These are phyloP conservation scores for Leptinotarsa peninsularis DNA, from an alignment of 2,888 invertebrate species.

Conservation along the genomic window DNA sequence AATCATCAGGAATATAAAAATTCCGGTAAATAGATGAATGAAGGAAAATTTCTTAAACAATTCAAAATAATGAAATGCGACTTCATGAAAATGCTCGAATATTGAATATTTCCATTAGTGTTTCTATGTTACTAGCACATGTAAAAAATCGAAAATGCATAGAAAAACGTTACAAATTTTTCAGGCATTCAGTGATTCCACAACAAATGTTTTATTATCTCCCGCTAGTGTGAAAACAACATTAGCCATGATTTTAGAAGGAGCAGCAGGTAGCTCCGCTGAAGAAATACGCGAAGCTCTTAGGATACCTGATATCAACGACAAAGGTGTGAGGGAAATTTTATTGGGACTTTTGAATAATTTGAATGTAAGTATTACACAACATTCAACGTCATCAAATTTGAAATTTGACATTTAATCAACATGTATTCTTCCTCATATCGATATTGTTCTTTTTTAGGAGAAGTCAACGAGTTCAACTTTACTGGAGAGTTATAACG, in stretches of 20 bases:
- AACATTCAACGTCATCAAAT: too few relatives aligned
- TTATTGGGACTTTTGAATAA: conserved; percentile 49
- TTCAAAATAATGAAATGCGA: too few relatives aligned
- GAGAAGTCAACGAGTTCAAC: conserved; percentile 52
- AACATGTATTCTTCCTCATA: too few relatives aligned
- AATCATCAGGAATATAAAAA: too few relatives aligned
- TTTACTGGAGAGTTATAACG: conserved; percentile 67
- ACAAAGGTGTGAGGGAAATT: conserved; percentile 47
- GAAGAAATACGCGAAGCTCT: conserved; percentile 71
- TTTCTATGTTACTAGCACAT: too few relatives aligned
- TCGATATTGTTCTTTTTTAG: conserved; percentile 43
- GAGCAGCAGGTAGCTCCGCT: conserved; percentile 70
- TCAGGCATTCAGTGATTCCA: conserved; percentile 52
- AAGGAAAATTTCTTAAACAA: too few relatives aligned
- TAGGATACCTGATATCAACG: conserved; percentile 63
- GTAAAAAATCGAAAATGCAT: too few relatives aligned
- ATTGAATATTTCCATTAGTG: too few relatives aligned
- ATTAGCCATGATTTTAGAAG: conserved; percentile 74
- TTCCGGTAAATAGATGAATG: too few relatives aligned
- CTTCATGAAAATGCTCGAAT: too few relatives aligned
- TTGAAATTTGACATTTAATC: too few relatives aligned
- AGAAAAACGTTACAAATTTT: conserved; percentile 26
- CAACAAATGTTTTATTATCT: conserved; percentile 75
- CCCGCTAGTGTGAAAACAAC: conserved; percentile 75
- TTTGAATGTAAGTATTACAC: conserved; percentile 48